Evolutionary conservation across 35 echinoderm and acorn worm genomes (phyloP), one percentile per base, ranked within the genome.

Genomic region (Chiridota heheva): DNA sequence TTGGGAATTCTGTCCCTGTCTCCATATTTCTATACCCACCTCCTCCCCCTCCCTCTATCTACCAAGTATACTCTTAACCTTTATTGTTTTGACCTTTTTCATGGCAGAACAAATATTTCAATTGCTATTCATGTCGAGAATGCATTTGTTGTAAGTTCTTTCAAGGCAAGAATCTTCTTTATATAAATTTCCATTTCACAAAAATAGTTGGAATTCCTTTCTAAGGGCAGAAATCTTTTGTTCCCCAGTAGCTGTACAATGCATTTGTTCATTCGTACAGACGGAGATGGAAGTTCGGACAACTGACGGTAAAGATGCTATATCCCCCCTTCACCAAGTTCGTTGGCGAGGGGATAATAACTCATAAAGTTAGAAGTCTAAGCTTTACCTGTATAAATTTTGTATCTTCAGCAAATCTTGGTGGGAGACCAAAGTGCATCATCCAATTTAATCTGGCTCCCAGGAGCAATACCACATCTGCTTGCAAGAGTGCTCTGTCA

Each of bases 371-470:
- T 25, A 0, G 17, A 16, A 33, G 49, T 49, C 2, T 3, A 22
- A 26, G 5, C 46, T 55, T 40, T 73, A 97, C 94, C 84, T 97
- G 94, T 43, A 97, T 97, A 68, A 91, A 97, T 61, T 79, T 88
- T 36, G 80, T 56, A n/a, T 36, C 46, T 2, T 51, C 29, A 28
- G 45, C 76, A 72, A 81, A 97, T 36, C 93, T 46, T 34, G 93
- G 93, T 36, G 93, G 84, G 31, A 78, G 53, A 32, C 93, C 93
- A 69, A 97, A 97, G 55, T 91, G 93, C 58, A 91, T 64, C 25
- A 96, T 96, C 84, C 88, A 91, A 37, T 97, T 97, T 2, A 97
- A 73, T 20, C 84, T 55, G 7, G 88, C 84, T 51, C 88, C 88
- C 13, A 88, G 73, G 22, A 91, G 60, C 7, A 97, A 13, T n/a